Evolutionary conservation across 2,113 vertebrate genomes (phyloP), one percentile per base, ranked within the genome.

Genomic region (Poeciliopsis occidentalis): DNA sequence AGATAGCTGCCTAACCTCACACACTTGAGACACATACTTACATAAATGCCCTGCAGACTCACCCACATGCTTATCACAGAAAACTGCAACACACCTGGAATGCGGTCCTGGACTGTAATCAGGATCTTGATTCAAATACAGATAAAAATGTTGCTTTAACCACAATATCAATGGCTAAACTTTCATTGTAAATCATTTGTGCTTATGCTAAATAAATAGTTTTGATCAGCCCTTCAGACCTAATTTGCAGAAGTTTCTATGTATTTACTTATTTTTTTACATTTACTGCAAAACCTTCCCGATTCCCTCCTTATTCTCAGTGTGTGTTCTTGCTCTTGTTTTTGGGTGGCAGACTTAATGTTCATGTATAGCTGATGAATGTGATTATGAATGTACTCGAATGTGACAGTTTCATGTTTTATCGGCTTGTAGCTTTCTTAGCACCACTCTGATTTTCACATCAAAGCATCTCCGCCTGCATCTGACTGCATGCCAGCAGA

Each of bases 381-480:
- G 44, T 60, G 7, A 44, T 26, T 17, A 79, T 32, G 65, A 81
- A 76, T 69, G 65, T 47, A 61, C 71, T 39, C 64, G 44, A 39
- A 80, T 74, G 69, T 75, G 75, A 85, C 84, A 84, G 69, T 78
- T 82, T 82, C 77, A 82, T 80, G 54, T 75, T 81, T 87, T 60
- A 66, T 83, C 60, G 79, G 79, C 82, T 77, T 82, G 75, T 62
- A 68, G 44, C 78, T 60, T 37, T 73, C 44, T 79, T 57, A 73
- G 8, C 30, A 67, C 26, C 71, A 74, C 74, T 85, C 73, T 91
- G 81, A 87, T 85, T 76, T 80, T 15, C 57, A 90, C 81, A 84
- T 90, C 82, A 89, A 87, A 91, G 80, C 47, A 72, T 79, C 75
- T 84, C 78, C n/a, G 72, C 82, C 83, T 83, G 81, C 87, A 87